phyloP scores from a whole-genome alignment of 1,140 invertebrate species.

The Drosophila persimilis region DNA sequence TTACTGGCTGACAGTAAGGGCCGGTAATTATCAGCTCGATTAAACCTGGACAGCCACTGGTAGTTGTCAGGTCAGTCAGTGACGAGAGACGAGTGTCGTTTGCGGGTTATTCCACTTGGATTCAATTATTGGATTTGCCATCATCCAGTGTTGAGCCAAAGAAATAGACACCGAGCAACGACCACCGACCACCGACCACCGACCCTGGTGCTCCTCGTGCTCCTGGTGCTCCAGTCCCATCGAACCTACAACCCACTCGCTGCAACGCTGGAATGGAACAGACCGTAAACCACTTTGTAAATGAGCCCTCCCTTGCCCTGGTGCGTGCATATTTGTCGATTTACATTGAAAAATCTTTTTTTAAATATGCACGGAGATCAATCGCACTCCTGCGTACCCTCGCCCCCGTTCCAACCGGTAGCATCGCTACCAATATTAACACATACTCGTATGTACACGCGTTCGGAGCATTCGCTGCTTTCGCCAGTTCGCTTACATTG shows the following conservation, averaged over 20 bases:
- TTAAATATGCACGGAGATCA: constrained; percentile 67
- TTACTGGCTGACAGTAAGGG: constrained; percentile 31
- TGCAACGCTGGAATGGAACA: background rate
- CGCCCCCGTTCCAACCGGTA: no score
- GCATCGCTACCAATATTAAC: background rate
- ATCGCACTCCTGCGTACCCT: constrained; percentile 12
- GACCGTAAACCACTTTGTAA: constrained; percentile 47
- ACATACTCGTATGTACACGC: constrained; percentile 3
- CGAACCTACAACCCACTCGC: constrained; percentile 5
- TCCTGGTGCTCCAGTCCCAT: background rate
- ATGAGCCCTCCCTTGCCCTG: constrained; percentile 15
- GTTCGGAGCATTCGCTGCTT: background rate
- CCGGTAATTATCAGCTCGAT: constrained; percentile 55
- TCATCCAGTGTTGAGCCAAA: constrained; percentile 46
- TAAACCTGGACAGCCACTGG: constrained; percentile 25
- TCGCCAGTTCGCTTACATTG: constrained; percentile 34
- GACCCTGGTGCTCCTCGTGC: no score
- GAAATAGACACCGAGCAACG: constrained; percentile 1
- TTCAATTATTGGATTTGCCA: constrained; percentile 74
- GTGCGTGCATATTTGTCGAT: constrained; percentile 56
- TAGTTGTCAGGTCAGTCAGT: background rate
- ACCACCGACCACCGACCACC: no score
- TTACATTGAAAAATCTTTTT: constrained; percentile 69
- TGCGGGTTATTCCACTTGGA: constrained; percentile 37
- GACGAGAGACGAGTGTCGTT: no score